Evolutionary conservation across 2,888 invertebrate genomes (phyloP).

Genomic region (Polyommatus icarus): DNA sequence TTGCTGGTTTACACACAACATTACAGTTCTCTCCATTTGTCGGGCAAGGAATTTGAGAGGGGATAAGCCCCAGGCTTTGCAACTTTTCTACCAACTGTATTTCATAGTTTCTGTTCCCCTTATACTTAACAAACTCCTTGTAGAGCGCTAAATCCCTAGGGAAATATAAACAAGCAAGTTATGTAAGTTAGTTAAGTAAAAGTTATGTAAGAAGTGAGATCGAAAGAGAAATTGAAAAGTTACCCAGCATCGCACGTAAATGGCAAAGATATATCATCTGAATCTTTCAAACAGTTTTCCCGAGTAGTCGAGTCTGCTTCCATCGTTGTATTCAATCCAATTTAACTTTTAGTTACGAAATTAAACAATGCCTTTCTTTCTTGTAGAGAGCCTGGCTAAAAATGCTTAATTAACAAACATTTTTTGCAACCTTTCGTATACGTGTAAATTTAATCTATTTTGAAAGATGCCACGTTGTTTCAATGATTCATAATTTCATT

Average conservation of each 20-base stretch:
- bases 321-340: constrained; percentile 49
- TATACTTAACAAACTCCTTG: constrained; percentile 52
- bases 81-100: constrained; percentile 58
- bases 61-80: constrained; percentile 60
- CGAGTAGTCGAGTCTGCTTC: constrained; percentile 76
- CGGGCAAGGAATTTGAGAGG: constrained; percentile 53
- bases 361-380: constrained; percentile 4
- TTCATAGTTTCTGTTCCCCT: constrained; percentile 55
- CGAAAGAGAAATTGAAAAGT: constrained; percentile 34
- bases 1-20: constrained; percentile 57
- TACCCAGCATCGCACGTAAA: constrained; percentile 60
- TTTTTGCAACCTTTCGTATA: neutral
- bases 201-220: constrained; percentile 19
- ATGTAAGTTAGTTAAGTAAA: constrained; percentile 4
- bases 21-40: constrained; percentile 55
- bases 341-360: neutral
- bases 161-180: constrained; percentile 25
- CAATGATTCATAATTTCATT: neutral
- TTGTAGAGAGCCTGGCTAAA: neutral
- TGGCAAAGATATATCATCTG: constrained; percentile 54
- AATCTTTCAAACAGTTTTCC: constrained; percentile 53
- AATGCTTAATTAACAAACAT: neutral
- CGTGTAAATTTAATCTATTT: neutral
- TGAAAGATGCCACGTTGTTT: neutral
- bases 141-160: constrained; percentile 61